These are phyloP conservation scores for Adelphocoris suturalis DNA, from an alignment of 2,888 invertebrate genomes.

Conservation along the genomic window DNA sequence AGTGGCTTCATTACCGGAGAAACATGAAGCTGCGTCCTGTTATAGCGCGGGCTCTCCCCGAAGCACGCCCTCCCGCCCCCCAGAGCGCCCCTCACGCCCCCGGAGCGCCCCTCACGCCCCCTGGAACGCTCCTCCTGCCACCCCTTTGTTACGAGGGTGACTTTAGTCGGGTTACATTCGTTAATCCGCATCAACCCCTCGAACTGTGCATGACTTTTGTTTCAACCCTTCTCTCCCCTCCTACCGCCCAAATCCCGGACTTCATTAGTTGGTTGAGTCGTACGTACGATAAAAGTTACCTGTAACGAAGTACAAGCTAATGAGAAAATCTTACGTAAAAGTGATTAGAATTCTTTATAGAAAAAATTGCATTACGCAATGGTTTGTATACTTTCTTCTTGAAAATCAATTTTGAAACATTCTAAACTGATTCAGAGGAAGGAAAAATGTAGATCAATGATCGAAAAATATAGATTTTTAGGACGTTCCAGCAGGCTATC, in stretches of 20 bases:
- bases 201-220: constrained; percentile 55
- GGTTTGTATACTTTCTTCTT: too few relatives aligned
- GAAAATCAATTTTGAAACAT: too few relatives aligned
- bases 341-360: too few relatives aligned
- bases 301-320: too few relatives aligned
- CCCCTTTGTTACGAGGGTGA: constrained; percentile 50
- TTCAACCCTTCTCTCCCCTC: constrained; percentile 30
- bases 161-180: constrained; percentile 71
- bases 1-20: constrained; percentile 70
- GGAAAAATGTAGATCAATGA: too few relatives aligned
- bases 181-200: constrained; percentile 64
- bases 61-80: background rate
- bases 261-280: constrained; percentile 24
- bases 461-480: too few relatives aligned
- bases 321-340: too few relatives aligned
- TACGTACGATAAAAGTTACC: too few relatives aligned
- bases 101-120: background rate
- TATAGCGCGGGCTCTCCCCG: background rate
- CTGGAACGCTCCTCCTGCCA: background rate
- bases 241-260: background rate
- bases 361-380: too few relatives aligned
- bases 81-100: background rate
- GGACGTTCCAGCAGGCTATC: too few relatives aligned
- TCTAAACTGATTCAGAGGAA: too few relatives aligned
- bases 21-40: constrained; percentile 67